Base-by-base conservation (phyloP, 2,888 invertebrate genomes). In the Parthenolecanium corni region DNA sequence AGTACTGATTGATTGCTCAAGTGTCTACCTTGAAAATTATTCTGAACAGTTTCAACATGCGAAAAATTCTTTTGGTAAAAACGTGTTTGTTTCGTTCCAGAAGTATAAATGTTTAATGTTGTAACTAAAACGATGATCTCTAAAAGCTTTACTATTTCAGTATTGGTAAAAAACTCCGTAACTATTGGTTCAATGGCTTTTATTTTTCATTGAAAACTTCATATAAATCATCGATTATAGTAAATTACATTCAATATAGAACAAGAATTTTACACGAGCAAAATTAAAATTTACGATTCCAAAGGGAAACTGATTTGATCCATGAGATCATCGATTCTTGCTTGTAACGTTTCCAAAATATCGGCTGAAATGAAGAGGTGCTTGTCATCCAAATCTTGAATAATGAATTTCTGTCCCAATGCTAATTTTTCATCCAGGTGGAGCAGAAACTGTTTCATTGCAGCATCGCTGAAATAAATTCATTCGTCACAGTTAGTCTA, bases 381-480 rank as follows among this genome's bases (percentile, higher is more conserved):
- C 66, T 85, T 88, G 69, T 96, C 95, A 71, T 97, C 97, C 68
- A 97, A 79, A 75, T 97, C 96, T 79, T 95, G 93, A 66, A 96
- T 85, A 56, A 97, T 93, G 76, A 97, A 97, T 76, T 91, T 92
- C 69, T 85, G 82, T 68, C 95, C 96, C 18, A 97, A 79, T 56
- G 90, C 89, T 67, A 88, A 78, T 3, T 89, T 93, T 74, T 97
- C 97, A 70, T 97, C 97, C 70, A 97, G 77, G 79, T 96, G 92
- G 1, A 97, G 79, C 21, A 97, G 79, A 73, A 97, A 94, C 75
- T 97, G 96, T 83, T 96, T 96, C 95, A 97, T 97, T 71, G 96
- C 94, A 71, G 93, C 90, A 76, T 97, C 96, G 80, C 95, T 93
- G 76, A 36, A 80, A 73, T 66, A 65, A 54, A 64, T 61, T 16